Evolutionary conservation across 2,797 vertebrate genomes (phyloP).

Genomic region (Heterohyrax brucei): DNA sequence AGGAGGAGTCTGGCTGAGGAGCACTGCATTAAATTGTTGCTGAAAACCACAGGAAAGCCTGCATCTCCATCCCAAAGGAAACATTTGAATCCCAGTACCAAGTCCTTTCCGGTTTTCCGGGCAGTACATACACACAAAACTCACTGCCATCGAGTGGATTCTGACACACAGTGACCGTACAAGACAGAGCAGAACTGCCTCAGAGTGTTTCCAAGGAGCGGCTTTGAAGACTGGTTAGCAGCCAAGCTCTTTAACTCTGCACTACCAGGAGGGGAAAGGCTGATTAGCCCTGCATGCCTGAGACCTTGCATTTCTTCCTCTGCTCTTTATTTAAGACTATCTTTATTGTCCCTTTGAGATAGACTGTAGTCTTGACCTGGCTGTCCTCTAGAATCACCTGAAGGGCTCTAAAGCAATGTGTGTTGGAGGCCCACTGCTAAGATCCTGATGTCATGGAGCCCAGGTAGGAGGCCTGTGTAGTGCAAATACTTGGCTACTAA

Average conservation of each 20-base stretch:
- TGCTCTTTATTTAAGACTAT: neutral
- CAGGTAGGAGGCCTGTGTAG: neutral
- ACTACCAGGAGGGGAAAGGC: neutral
- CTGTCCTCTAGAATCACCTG: neutral
- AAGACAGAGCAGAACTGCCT: too few relatives aligned
- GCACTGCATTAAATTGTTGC: neutral
- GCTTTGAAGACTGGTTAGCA: too few relatives aligned
- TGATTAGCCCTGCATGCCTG: neutral
- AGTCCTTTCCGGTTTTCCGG: constrained; percentile 67
- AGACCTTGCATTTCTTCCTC: neutral
- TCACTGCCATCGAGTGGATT: too few relatives aligned
- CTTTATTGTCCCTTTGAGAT: neutral
- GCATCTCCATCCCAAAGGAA: constrained; percentile 84
- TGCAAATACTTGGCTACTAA: neutral
- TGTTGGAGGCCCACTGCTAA: neutral
- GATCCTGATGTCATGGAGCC: neutral
- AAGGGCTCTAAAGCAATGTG: neutral
- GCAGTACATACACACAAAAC: too few relatives aligned
- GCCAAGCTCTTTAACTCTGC: too few relatives aligned
- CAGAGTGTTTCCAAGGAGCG: too few relatives aligned
- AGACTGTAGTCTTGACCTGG: neutral
- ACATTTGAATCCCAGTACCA: constrained; percentile 73
- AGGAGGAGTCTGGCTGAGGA: neutral
- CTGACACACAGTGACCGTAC: too few relatives aligned
- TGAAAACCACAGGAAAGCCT: constrained; percentile 34